Evolutionary conservation across 2,113 vertebrate genomes (phyloP).

Genomic region (Myrmophylax atrothorax): DNA sequence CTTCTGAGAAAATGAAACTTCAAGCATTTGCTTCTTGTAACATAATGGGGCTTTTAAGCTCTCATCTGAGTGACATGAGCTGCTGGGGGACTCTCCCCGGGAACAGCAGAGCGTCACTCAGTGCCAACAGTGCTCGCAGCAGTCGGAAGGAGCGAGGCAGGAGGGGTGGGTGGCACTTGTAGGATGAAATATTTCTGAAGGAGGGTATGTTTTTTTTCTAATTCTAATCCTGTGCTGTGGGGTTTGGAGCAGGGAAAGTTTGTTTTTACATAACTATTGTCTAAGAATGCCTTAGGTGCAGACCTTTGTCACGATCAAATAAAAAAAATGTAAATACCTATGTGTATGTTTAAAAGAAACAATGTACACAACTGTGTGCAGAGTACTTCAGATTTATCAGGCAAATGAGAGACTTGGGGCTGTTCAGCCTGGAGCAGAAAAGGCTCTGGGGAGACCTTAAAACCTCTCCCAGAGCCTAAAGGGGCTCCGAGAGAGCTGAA

Average conservation of each 20-base stretch:
- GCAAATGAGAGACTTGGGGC: background rate
- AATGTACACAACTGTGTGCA: rapidly evolving
- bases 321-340: background rate
- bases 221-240: background rate
- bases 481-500: background rate
- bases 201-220: background rate
- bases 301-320: background rate
- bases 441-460: background rate
- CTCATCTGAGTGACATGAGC: background rate
- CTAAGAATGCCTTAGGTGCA: background rate
- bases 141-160: background rate
- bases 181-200: background rate
- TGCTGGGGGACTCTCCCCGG: background rate
- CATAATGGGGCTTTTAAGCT: background rate
- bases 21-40: background rate
- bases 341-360: rapidly evolving
- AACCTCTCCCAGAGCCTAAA: background rate
- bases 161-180: background rate
- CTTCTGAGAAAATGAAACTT: background rate
- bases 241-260: rapidly evolving
- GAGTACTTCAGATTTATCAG: background rate
- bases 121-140: background rate
- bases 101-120: background rate
- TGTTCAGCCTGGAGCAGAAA: background rate
- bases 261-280: background rate